Conservation (phyloP, 2,797 vertebrate genomes). For the Sebastes vulpes region DNA sequence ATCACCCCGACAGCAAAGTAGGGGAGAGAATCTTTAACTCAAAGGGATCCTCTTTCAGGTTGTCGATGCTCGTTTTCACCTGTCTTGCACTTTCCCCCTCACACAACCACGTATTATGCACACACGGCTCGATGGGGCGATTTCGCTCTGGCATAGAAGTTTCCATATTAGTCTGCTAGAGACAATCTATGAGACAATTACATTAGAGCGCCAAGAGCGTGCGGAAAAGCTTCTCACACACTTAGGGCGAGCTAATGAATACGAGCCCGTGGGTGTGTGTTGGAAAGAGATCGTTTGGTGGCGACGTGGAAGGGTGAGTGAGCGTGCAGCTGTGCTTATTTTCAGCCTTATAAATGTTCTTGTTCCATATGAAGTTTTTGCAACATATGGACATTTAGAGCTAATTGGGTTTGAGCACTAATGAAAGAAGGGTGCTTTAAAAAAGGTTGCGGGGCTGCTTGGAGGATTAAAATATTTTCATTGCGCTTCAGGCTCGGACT, state of each 20-base stretch:
- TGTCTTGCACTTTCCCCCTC: background rate
- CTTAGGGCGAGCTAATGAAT: slow-evolving; percentile 56
- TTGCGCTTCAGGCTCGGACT: background rate
- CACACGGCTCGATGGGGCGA: background rate
- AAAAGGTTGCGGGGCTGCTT: background rate
- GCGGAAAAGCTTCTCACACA: slow-evolving; percentile 59
- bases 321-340: slow-evolving; percentile 26
- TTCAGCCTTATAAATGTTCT: slow-evolving; percentile 48
- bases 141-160: slow-evolving; percentile 42
- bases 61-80: slow-evolving; percentile 37
- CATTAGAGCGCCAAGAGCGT: slow-evolving; percentile 47
- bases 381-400: slow-evolving; percentile 31
- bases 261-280: slow-evolving; percentile 28
- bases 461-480: slow-evolving; percentile 15
- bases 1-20: slow-evolving; percentile 18
- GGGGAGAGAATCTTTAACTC: slow-evolving; percentile 40
- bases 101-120: background rate
- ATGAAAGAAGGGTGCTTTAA: slow-evolving; percentile 21
- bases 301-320: background rate
- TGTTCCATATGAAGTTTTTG: slow-evolving; percentile 45
- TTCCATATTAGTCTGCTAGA: slow-evolving; percentile 74
- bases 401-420: slow-evolving; percentile 25
- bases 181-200: slow-evolving; percentile 67
- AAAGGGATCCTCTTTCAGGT: slow-evolving; percentile 72
- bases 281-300: slow-evolving; percentile 10